Evolutionary conservation across 2,113 vertebrate species (phyloP), one percentile per base, ranked within the genome.

Genomic region (Meriones unguiculatus): DNA sequence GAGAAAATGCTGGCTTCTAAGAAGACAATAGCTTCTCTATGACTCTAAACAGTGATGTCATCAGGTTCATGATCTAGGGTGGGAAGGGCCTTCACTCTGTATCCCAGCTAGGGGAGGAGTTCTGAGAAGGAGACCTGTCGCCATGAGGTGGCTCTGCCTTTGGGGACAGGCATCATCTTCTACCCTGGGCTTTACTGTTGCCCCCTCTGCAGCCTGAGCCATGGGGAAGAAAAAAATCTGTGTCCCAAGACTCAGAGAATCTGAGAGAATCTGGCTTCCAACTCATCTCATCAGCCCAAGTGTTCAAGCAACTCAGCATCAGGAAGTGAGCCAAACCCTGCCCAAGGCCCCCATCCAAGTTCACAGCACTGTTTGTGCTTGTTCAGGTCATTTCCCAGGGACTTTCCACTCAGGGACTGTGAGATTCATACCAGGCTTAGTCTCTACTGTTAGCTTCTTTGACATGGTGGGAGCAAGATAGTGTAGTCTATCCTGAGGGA

Each of bases 351-450:
- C 22, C 24, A 46, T 81, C 64, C 52, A 15, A 46, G 52, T 25
- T 35, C 38, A 7, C 2, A 59, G 17, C 5, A 10, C 18, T 2
- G 7, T 18, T 32, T 52, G 14, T 20, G 1, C 7, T 46, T 54
- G 8, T 32, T 54, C 9, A 3, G 2, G 10, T 64, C 14, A 11
- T 38, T 46, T 57, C 15, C 8, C 3, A 7, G 1, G 20, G 5
- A 5, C 0, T 35, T 77, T 11, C 15, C 3, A n/a, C 28, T 17
- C 1, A 7, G 38, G 13, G 38, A 0, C 2, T 15, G 6, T 1
- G 14, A 67, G 7, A 65, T 38, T 65, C 2, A 6, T 4, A n/a
- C 2, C 9, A 11, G 72, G 22, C 14, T 70, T 32, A 65, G 28
- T 32, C 28, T 69, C 8, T n/a, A 32, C 38, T 22, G 62, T 64